Evolutionary conservation across 2,888 invertebrate genomes (phyloP).

Genomic region (Tipula lateralis): DNA sequence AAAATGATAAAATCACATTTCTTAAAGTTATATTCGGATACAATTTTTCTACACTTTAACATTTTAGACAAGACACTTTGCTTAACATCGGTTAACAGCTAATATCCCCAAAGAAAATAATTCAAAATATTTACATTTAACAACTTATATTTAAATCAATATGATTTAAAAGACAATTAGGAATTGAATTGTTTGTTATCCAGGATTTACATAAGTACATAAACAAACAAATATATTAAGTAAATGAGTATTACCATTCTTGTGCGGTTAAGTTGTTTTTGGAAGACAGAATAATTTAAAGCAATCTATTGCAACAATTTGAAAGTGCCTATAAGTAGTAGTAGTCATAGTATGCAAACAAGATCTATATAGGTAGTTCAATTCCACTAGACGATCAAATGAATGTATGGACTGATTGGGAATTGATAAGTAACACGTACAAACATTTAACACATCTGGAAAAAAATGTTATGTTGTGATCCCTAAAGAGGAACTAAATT

Average conservation of each 20-base stretch:
- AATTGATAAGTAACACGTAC: too few relatives aligned
- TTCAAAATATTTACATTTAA: not conserved
- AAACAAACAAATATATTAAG: not conserved
- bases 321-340: not conserved
- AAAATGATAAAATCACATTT: not conserved
- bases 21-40: not conserved
- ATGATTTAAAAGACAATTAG: not conserved
- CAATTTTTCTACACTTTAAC: not conserved
- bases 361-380: not conserved
- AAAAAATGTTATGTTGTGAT: too few relatives aligned
- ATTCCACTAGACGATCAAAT: not conserved
- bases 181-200: not conserved
- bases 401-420: not conserved
- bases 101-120: not conserved
- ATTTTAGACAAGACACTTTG: not conserved
- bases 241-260: not conserved
- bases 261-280: not conserved
- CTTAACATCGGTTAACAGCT: not conserved
- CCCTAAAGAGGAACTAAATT: not conserved
- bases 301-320: not conserved
- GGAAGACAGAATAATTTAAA: constrained; percentile 14
- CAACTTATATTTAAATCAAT: not conserved
- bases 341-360: not conserved
- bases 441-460: too few relatives aligned
- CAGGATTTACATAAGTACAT: not conserved